Evolutionary conservation across 53 echinoderm and acorn worm genomes (phyloP).

Genomic region (Astropecten irregularis): DNA sequence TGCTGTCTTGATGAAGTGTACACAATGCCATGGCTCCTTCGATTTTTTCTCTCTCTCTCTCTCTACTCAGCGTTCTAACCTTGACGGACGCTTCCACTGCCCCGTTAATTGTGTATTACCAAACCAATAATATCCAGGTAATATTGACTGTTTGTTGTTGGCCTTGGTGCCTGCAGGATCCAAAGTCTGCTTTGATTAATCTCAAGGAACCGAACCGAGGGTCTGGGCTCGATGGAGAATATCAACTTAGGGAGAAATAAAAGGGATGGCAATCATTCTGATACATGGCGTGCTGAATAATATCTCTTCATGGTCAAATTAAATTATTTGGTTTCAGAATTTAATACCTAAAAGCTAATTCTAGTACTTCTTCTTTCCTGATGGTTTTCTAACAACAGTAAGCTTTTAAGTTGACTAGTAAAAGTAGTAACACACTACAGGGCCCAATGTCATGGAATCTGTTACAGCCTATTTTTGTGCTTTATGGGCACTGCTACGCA

Average conservation of each 20-base stretch:
- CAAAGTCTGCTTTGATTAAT: slow-evolving; percentile 25
- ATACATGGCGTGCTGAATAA: no score
- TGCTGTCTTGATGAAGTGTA: background rate
- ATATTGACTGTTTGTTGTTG: slow-evolving; percentile 26
- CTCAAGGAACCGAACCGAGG: background rate
- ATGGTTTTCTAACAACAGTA: no score
- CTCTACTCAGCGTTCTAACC: background rate
- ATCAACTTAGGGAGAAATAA: background rate
- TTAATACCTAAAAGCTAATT: no score
- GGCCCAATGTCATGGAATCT: no score
- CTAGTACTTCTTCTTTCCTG: no score
- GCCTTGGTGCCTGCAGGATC: slow-evolving; percentile 7
- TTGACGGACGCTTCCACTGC: slow-evolving; percentile 24
- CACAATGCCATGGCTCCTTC: background rate
- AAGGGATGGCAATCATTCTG: no score
- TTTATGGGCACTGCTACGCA: no score
- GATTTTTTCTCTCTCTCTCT: background rate
- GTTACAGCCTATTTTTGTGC: no score
- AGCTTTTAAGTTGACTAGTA: no score
- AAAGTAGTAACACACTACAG: no score
- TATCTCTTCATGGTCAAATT: no score
- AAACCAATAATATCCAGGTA: slow-evolving; percentile 16
- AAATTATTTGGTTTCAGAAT: no score
- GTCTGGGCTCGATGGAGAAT: background rate
- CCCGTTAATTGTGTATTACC: slow-evolving; percentile 42